Percentiles rank a stretch among this genome's conserved stretches.
These are phyloP conservation scores for Brachionus plicatilis DNA, from an alignment of 1,140 invertebrate species.

Conservation along the genomic window DNA sequence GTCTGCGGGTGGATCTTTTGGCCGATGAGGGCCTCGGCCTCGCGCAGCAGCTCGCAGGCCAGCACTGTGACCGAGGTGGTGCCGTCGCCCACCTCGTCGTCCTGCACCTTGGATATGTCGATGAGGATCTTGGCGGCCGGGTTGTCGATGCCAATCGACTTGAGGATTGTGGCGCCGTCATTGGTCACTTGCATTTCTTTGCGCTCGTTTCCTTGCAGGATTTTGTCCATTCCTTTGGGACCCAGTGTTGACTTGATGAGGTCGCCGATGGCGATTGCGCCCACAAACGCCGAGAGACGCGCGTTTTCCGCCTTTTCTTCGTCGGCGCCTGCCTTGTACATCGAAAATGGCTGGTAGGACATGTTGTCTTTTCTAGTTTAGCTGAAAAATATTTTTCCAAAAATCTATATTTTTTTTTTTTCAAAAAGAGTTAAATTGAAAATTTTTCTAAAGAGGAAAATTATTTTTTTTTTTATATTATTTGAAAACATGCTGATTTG, in stretches of 20 bases:
- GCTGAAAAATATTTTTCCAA: background rate
- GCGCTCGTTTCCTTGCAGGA: slow-evolving; percentile 74
- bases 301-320: slow-evolving; percentile 95
- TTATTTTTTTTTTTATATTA: background rate
- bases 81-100: slow-evolving; percentile 99
- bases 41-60: slow-evolving; percentile 85
- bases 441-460: background rate
- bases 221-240: slow-evolving; percentile 99
- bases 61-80: slow-evolving; percentile 97
- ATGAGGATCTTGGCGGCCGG: slow-evolving; percentile 97
- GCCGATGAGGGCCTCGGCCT: slow-evolving; percentile 86
- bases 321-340: slow-evolving; percentile 88
- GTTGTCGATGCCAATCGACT: slow-evolving; percentile 93
- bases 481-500: slow-evolving; percentile 8
- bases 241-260: slow-evolving; percentile 95
- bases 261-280: slow-evolving; percentile 96
- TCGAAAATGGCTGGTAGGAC: slow-evolving; percentile 77
- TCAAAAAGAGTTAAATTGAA: background rate
- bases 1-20: slow-evolving; percentile 97
- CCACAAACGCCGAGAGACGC: slow-evolving; percentile 89
- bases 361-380: background rate
- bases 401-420: background rate
- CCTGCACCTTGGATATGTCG: slow-evolving; percentile 93
- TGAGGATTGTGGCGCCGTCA: slow-evolving; percentile 97
- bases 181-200: slow-evolving; percentile 90